Percentiles rank a stretch among this genome's conserved stretches.
Evolutionary conservation across 2,113 vertebrate species (phyloP).

Genomic region (Cheilinus undulatus): DNA sequence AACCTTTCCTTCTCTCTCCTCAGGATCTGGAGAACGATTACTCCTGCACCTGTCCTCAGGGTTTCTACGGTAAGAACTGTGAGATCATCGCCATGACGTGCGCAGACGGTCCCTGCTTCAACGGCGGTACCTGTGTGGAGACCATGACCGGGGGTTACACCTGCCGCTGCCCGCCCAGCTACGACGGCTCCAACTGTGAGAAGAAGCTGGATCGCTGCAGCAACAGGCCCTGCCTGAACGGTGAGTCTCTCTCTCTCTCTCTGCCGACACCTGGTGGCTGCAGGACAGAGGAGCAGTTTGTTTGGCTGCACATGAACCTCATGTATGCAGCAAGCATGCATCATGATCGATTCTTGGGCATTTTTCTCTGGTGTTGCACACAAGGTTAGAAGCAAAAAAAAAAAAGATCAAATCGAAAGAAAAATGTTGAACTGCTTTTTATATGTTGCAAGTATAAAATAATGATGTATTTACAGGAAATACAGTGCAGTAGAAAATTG

Average conservation of each 20-base stretch:
- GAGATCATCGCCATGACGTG: conserved; percentile 93
- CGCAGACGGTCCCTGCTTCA: conserved; percentile 91
- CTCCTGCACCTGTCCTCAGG: conserved; percentile 89
- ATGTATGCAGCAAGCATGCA: no score
- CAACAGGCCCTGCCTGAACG: conserved; percentile 86
- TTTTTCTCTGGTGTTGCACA: no score
- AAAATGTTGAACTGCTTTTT: no score
- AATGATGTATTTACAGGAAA: no score
- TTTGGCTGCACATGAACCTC: neutral
- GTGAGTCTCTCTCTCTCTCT: conserved; percentile 46
- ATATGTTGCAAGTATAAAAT: no score
- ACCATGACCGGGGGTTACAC: conserved; percentile 84
- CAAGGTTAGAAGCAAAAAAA: no score
- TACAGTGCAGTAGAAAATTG: no score
- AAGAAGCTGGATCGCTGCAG: conserved; percentile 93
- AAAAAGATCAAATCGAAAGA: no score
- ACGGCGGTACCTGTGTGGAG: conserved; percentile 88
- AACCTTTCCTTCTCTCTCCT: neutral
- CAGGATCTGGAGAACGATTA: conserved; percentile 89
- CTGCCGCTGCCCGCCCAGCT: conserved; percentile 87
- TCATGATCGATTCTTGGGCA: no score
- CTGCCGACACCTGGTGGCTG: conserved; percentile 61
- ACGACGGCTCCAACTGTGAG: conserved; percentile 94
- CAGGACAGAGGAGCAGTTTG: conserved; percentile 5
- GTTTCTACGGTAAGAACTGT: conserved; percentile 92